Conservation (phyloP, 2,113 vertebrate genomes). For the Hyperopisus bebe region DNA sequence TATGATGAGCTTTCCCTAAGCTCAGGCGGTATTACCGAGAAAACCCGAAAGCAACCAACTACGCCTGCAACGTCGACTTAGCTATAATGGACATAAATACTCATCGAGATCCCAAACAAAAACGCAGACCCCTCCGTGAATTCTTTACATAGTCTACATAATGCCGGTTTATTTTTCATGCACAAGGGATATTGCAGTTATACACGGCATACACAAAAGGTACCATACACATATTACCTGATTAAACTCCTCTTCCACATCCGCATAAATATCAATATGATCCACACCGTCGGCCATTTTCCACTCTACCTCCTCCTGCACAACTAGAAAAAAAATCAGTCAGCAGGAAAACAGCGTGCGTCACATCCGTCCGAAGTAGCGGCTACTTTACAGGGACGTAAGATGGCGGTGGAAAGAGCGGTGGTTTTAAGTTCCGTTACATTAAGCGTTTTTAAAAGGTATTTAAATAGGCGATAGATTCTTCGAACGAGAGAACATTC, state of each 20-base stretch:
- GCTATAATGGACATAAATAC: not conserved
- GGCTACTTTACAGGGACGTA: not conserved
- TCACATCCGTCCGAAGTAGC: not conserved
- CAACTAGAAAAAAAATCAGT: slow-evolving; percentile 11
- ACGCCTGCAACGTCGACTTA: not conserved
- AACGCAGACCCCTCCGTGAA: not conserved
- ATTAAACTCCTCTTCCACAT: slow-evolving; percentile 92
- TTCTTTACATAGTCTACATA: not conserved
- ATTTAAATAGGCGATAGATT: not conserved
- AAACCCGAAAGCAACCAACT: not conserved
- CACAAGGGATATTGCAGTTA: not conserved
- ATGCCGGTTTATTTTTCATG: not conserved
- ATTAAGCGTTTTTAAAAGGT: not conserved
- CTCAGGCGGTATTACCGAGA: not conserved
- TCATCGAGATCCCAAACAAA: not conserved
- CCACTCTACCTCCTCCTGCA: slow-evolving; percentile 50
- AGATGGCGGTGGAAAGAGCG: not conserved
- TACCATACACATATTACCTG: slow-evolving; percentile 62
- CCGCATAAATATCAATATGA: slow-evolving; percentile 95
- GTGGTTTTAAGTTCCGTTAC: not conserved
- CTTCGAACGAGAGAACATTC: too few species aligned
- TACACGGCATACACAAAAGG: not conserved
- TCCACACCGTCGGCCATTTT: slow-evolving; percentile 98
- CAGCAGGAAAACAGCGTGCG: not conserved
- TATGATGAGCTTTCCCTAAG: not conserved